Base-by-base conservation (phyloP, 2,888 invertebrate genomes). In the Orthosia incerta region DNA sequence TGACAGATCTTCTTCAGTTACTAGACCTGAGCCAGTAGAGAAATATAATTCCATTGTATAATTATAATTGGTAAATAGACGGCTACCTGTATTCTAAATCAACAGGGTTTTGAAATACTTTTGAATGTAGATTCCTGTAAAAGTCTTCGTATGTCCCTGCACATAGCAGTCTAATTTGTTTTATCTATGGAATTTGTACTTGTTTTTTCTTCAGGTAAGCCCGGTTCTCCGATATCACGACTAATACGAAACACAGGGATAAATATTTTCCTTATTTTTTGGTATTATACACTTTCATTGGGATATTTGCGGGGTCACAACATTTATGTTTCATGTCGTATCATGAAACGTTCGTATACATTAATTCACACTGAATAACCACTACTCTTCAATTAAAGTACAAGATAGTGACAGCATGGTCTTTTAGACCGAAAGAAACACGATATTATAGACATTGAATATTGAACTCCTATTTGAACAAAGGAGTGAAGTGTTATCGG, bases 221-320 rank as follows among this genome's bases (percentile, higher is more conserved):
- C 79, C 65, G 67, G 78, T 72, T 80, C 78, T 78, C 78, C 78
- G 68, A 59, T 77, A 79, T 53, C 77, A 77, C 82, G 59, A 46
- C 70, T 31, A 61, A 50, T 31, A 55, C 3, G 4, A 57, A 56
- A 70, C 71, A 48, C 64, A 76, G 67, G 71, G 63, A 18, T 71
- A 23, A 1, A 46, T 46, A 68, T 50, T 12, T 55, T 45, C 13
- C 26, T 56, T 39, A 4, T 50, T 63, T 68, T 18, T 23, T 16
- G 13, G 51, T 59, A 48, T 57, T 78, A 66, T 48, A 26, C 45
- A 77, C 65, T 39, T 39, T 39, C 39, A 39, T 39, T 39, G 39
- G 39, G 39, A 39, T 39, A 39, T 39, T 39, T 39, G 39, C 73
- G 61, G 73, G 51, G 67, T 39, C 48, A 76, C 68, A 60, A 55